Conservation (phyloP, 2,888 invertebrate species). For the Troglohyphantes excavatus region DNA sequence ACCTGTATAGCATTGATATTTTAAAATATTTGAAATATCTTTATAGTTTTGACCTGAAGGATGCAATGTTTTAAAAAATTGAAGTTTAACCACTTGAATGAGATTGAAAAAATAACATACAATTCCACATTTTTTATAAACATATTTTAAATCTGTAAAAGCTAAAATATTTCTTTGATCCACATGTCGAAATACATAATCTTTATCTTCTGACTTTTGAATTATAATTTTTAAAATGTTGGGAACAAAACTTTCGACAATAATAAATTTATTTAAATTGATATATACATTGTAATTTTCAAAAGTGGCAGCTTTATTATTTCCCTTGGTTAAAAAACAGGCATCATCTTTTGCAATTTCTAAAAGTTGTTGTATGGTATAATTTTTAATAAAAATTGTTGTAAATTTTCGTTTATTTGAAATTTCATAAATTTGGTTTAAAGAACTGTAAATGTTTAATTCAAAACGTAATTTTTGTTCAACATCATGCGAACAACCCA, state of each 20-base stretch:
- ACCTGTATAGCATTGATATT: slow-evolving; percentile 24
- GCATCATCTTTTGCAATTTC: background rate
- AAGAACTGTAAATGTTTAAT: slow-evolving; percentile 13
- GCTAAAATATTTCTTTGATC: slow-evolving; percentile 23
- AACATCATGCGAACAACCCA: background rate
- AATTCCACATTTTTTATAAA: slow-evolving; percentile 10
- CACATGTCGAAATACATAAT: slow-evolving; percentile 28
- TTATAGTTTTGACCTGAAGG: slow-evolving; percentile 13
- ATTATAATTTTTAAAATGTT: slow-evolving; percentile 5
- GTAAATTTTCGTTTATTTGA: slow-evolving; percentile 35
- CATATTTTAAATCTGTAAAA: slow-evolving; percentile 27
- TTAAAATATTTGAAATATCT: slow-evolving; percentile 24
- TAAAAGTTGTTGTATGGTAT: background rate
- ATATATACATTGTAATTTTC: background rate
- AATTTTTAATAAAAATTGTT: slow-evolving; percentile 24
- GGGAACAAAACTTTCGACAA: slow-evolving; percentile 14
- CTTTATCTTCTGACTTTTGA: slow-evolving; percentile 16
- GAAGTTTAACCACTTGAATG: background rate
- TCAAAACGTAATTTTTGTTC: slow-evolving; percentile 42
- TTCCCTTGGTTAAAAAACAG: slow-evolving; percentile 10
- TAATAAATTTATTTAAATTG: slow-evolving; percentile 24
- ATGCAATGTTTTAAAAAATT: slow-evolving; percentile 35
- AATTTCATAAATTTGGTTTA: slow-evolving; percentile 39
- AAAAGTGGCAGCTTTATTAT: slow-evolving; percentile 20
- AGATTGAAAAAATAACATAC: slow-evolving; percentile 15